A percentile compares a stretch with the other conserved stretches of the same genome.
phyloP scores from a whole-genome alignment of 2,113 vertebrate genomes.

The Platichthys flesus region DNA sequence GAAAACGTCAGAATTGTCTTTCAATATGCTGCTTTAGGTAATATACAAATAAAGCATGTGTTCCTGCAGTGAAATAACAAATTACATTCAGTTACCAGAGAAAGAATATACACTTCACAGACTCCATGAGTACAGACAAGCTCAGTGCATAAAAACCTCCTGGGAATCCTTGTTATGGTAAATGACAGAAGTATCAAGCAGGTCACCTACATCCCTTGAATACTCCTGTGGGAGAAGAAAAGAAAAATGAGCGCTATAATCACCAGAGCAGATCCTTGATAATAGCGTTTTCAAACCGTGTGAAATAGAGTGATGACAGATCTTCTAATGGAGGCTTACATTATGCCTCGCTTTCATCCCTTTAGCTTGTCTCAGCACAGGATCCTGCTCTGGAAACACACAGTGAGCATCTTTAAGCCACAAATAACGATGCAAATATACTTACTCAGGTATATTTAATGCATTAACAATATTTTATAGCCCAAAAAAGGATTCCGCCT shows the following conservation, averaged over 20 bases:
- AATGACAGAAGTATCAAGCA: constrained; percentile 40
- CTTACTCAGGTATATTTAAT: not conserved
- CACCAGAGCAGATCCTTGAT: not conserved
- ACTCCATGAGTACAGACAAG: not conserved
- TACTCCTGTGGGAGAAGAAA: constrained; percentile 42
- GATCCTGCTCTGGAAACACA: constrained; percentile 50
- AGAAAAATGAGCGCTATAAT: not conserved
- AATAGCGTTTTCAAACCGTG: not conserved
- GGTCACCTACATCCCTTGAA: constrained; percentile 25
- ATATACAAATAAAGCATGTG: not conserved
- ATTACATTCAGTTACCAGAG: constrained; percentile 34
- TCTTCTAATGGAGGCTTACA: constrained; percentile 52
- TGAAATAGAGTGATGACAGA: constrained; percentile 2
- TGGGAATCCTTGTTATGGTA: constrained; percentile 56
- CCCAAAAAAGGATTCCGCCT: not conserved
- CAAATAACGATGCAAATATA: not conserved
- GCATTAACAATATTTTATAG: not conserved
- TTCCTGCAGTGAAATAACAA: not conserved
- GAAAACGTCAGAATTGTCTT: not conserved
- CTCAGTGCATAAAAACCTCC: constrained; percentile 31
- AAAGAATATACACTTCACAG: not conserved
- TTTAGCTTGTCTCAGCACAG: constrained; percentile 14
- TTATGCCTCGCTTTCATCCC: constrained; percentile 28
- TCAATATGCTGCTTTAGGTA: not conserved
- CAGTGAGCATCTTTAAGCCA: not conserved